Evolutionary conservation across 2,888 invertebrate species (phyloP).

Genomic region (Drosophila eohydei): DNA sequence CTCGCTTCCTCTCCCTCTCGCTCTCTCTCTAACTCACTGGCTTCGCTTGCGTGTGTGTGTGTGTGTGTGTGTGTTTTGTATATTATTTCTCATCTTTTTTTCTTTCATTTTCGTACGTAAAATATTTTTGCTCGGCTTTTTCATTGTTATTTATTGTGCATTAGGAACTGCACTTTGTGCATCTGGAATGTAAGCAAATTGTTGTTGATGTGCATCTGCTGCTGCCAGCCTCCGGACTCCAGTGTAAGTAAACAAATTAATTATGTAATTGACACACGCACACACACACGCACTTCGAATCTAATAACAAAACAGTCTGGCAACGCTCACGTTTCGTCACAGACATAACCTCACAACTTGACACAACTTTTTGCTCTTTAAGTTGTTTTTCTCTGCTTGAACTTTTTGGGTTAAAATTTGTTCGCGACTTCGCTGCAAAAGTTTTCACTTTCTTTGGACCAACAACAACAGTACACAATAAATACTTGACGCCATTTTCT

Average conservation of each 20-base stretch:
- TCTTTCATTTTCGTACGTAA: conserved; percentile 27
- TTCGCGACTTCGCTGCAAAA: conserved; percentile 69
- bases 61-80: conserved; percentile 22
- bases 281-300: neutral
- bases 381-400: conserved; percentile 37
- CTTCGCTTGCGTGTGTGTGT: conserved; percentile 8
- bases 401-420: conserved; percentile 66
- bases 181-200: conserved; percentile 53
- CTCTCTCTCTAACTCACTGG: neutral
- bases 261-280: conserved; percentile 14
- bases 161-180: conserved; percentile 51
- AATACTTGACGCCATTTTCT: conserved; percentile 73
- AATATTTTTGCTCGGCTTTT: conserved; percentile 41
- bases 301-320: conserved; percentile 16
- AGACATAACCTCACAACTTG: conserved; percentile 52
- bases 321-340: conserved; percentile 8
- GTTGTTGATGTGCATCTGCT: conserved; percentile 35
- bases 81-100: conserved; percentile 32
- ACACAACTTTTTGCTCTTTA: conserved; percentile 50
- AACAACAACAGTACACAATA: conserved; percentile 55
- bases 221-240: neutral
- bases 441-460: conserved; percentile 72
- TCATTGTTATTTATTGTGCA: conserved; percentile 60
- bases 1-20: conserved; percentile 5
- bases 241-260: conserved; percentile 6